phyloP scores from a whole-genome alignment of 1,140 invertebrate genomes.

The Eupristina koningsbergeri region DNA sequence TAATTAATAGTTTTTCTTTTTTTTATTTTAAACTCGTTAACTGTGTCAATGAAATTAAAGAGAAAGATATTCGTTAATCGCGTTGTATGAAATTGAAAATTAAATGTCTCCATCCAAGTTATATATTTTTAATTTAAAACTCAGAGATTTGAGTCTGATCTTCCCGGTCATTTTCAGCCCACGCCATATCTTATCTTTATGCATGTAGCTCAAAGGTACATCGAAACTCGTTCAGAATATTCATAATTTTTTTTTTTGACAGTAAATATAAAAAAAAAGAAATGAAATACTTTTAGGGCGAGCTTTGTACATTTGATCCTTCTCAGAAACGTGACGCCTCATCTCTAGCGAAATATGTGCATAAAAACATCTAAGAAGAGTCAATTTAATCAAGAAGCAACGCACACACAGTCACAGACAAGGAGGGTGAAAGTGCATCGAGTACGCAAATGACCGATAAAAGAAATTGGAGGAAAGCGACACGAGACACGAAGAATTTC shows the following conservation, averaged over 20 bases:
- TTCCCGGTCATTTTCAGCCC: neutral
- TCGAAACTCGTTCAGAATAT: neutral
- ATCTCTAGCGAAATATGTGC: neutral
- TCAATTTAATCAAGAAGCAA: constrained; percentile 45
- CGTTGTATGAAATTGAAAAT: no score
- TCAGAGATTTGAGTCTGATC: neutral
- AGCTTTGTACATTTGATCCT: no score
- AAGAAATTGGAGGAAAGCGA: constrained; percentile 28
- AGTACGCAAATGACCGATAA: constrained; percentile 44
- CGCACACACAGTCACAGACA: no score
- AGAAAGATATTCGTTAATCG: no score
- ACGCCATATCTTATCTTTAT: neutral
- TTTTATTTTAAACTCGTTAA: no score
- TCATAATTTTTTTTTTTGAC: constrained; percentile 12
- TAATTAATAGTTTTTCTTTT: no score
- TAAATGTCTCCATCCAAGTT: neutral
- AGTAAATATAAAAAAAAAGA: no score
- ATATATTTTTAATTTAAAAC: neutral
- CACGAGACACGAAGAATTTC: constrained; percentile 10
- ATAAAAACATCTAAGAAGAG: neutral
- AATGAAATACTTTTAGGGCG: no score
- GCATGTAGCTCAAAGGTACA: neutral
- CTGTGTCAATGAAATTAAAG: no score
- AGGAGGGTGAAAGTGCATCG: neutral
- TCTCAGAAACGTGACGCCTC: no score